phyloP scores from a whole-genome alignment of 2,888 invertebrate genomes.

The Drosophila barbarae region DNA sequence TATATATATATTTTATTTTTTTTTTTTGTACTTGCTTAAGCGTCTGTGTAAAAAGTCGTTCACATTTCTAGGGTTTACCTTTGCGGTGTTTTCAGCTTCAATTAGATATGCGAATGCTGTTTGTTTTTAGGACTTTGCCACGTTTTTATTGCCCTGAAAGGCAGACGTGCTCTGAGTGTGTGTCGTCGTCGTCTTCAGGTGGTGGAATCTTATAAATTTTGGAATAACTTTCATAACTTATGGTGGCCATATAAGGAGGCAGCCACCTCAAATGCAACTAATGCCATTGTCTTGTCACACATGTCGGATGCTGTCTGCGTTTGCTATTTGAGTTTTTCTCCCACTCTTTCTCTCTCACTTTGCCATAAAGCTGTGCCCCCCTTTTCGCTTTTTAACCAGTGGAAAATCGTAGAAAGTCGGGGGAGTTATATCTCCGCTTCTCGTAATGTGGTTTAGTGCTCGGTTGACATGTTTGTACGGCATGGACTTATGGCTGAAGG shows the following conservation, averaged over 20 bases:
- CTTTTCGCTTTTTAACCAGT: conserved; percentile 1
- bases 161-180: conserved; percentile 59
- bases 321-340: conserved; percentile 53
- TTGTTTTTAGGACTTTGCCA: conserved; percentile 53
- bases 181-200: conserved; percentile 8
- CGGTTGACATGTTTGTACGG: conserved; percentile 42
- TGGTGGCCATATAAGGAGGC: conserved; percentile 18
- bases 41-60: conserved; percentile 46
- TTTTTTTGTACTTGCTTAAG: conserved; percentile 39
- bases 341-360: not conserved
- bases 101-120: conserved; percentile 68
- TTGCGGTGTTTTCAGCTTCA: conserved; percentile 55
- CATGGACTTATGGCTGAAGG: conserved; percentile 41
- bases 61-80: conserved; percentile 13
- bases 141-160: conserved; percentile 64
- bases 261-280: conserved; percentile 38
- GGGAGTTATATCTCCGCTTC: conserved; percentile 24
- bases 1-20: conserved; percentile 3
- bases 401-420: conserved; percentile 5
- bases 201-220: conserved; percentile 67
- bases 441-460: conserved; percentile 43
- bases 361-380: conserved; percentile 19
- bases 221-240: conserved; percentile 73
- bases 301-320: conserved; percentile 38
- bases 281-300: conserved; percentile 46